phyloP scores from a whole-genome alignment of 2,888 invertebrate species.

The Chrysolina americana region DNA sequence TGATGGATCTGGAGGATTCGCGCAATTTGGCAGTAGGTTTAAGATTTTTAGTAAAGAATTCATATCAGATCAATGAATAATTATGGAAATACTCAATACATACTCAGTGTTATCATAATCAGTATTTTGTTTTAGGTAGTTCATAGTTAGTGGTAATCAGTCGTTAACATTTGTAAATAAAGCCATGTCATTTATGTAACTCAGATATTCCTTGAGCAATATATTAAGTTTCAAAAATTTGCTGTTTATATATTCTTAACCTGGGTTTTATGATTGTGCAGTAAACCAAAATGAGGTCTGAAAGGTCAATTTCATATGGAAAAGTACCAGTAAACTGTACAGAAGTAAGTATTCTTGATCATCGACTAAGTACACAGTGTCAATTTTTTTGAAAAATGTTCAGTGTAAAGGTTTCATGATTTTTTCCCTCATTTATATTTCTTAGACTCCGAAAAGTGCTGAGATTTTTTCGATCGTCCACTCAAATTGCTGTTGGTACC shows the following conservation, averaged over 20 bases:
- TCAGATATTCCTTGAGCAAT: conserved; percentile 62
- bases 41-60: conserved; percentile 66
- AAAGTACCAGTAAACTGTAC: no score
- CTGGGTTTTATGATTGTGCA: neutral
- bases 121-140: conserved; percentile 56
- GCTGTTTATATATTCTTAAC: conserved; percentile 19
- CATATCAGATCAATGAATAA: conserved; percentile 70
- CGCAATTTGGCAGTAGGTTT: conserved; percentile 41
- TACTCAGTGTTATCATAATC: conserved; percentile 60
- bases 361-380: no score
- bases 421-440: no score
- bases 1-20: conserved; percentile 39
- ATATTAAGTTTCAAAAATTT: conserved; percentile 58
- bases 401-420: no score
- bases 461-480: no score
- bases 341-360: no score
- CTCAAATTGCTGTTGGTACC: no score
- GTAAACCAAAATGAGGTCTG: neutral
- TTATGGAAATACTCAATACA: conserved; percentile 62
- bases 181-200: conserved; percentile 57
- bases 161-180: conserved; percentile 60
- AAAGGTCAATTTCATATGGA: neutral
- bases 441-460: no score
- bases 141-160: conserved; percentile 44
- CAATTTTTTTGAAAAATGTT: no score